Base-by-base conservation (phyloP, 2,113 vertebrate genomes). In the Brachyhypopomus occidentalis region DNA sequence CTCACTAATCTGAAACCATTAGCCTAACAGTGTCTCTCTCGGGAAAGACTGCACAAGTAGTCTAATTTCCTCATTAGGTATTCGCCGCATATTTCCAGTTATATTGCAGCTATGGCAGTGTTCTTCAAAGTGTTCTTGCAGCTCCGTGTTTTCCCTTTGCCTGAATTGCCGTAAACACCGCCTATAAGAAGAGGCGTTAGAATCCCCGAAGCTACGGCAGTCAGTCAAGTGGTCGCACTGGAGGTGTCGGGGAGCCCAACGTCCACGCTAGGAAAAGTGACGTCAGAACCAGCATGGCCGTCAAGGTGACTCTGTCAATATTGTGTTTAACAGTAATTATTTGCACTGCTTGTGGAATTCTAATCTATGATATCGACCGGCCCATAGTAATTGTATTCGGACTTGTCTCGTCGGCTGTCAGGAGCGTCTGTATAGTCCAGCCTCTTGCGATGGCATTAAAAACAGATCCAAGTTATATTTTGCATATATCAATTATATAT, bases 271-370 rank as follows among this genome's bases (percentile, higher is more conserved):
- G 83, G 85, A 66, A 72, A 63, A 79, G 88, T 89, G 92, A 94
- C 94, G 91, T 95, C 94, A 95, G 90, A 91, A 89, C 88, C 96
- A 97, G 95, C 95, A 98, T 98, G 96, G 96, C 96, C 95, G 95
- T 96, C 96, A 98, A 97, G 96, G 96, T 98, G 96, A 98, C 96
- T 98, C 94, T 91, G 91, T 92, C 89, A 90, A 89, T 87, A 90
- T 88, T 91, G 88, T 71, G 71, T 90, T 91, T 87, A 84, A 84
- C 80, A 83, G 80, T 89, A 83, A 22, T 36, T 72, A 36, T 75
- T 64, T 56, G 80, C 67, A 78, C 67, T 77, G 63, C n/a, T 80
- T 83, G 12, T 71, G 72, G 73, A 62, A 45, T 71, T 72, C 11
- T 41, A 60, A 34, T 27, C n/a, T 25, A n/a, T 70, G 41, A 83